phyloP scores from a whole-genome alignment of 2,113 vertebrate genomes.

The Rhynchopsitta pachyrhyncha region DNA sequence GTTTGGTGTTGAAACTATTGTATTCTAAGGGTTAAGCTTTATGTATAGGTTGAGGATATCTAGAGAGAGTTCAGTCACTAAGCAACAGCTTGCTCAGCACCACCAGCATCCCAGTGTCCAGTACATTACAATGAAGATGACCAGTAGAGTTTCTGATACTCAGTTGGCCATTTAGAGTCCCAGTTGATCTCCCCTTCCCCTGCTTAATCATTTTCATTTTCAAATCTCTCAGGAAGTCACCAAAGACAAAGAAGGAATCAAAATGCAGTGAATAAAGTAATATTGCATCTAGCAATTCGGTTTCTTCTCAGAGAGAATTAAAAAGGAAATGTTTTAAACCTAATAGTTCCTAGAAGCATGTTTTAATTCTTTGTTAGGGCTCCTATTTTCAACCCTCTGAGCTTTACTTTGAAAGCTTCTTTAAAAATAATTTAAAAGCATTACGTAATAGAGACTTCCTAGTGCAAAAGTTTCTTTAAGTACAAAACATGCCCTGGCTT shows the following conservation, averaged over 20 bases:
- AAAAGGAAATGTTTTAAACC: not conserved
- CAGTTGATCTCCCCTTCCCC: not conserved
- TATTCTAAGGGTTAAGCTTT: not conserved
- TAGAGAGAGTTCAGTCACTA: not conserved
- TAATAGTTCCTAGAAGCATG: not conserved
- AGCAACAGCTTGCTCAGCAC: not conserved
- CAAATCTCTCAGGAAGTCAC: not conserved
- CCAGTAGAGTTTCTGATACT: not conserved
- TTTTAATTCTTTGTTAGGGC: not conserved
- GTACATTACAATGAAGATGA: not conserved
- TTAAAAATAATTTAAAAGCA: not conserved
- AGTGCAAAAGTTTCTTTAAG: not conserved
- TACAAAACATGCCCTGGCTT: not conserved
- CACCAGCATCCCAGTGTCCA: not conserved
- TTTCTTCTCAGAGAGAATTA: not conserved
- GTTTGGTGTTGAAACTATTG: not conserved
- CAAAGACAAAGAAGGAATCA: not conserved
- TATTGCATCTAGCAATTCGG: not conserved
- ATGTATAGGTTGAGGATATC: not conserved
- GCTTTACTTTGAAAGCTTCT: not conserved
- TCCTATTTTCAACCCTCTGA: not conserved
- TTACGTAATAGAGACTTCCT: not conserved
- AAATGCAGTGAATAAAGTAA: not conserved
- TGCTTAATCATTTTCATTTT: not conserved
- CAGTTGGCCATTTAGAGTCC: not conserved